phyloP scores from a whole-genome alignment of 37 sponge, comb jelly and placozoan species.

The Crambe crambe region DNA sequence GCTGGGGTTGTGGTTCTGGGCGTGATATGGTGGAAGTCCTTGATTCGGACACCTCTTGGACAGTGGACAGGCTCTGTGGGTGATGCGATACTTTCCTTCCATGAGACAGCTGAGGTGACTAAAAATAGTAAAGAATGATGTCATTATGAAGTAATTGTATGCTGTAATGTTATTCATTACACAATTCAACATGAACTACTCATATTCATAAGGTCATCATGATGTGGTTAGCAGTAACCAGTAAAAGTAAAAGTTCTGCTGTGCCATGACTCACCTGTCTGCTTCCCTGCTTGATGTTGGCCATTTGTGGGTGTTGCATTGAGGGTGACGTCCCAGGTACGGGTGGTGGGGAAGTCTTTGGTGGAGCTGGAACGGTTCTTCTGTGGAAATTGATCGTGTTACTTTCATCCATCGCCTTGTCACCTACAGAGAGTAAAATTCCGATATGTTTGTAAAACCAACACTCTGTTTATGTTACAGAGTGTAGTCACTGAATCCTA shows the following conservation, averaged over 20 bases:
- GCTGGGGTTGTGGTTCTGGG: not conserved
- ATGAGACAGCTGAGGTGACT: conserved; percentile 26
- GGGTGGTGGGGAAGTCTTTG: conserved; percentile 30
- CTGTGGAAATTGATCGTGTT: conserved; percentile 19
- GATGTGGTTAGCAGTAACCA: too few relatives aligned
- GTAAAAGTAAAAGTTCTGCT: too few relatives aligned
- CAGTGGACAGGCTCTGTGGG: conserved; percentile 22
- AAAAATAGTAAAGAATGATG: not conserved
- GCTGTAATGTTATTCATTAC: not conserved
- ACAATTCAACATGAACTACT: too few relatives aligned
- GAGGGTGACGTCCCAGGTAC: conserved; percentile 4
- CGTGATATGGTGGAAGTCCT: conserved; percentile 25
- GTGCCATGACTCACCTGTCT: not conserved
- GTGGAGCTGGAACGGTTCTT: conserved; percentile 25
- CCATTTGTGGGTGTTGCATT: not conserved
- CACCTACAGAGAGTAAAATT: not conserved
- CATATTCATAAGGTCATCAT: too few relatives aligned
- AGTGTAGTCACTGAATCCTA: too few relatives aligned
- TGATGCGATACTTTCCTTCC: conserved; percentile 19
- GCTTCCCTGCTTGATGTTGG: not conserved
- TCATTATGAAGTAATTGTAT: not conserved
- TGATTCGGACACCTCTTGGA: conserved; percentile 29
- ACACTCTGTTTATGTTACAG: too few relatives aligned
- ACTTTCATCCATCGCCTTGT: not conserved
- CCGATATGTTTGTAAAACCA: too few relatives aligned